Conservation (phyloP, 2,888 invertebrate genomes). For the Euproctis similis region DNA sequence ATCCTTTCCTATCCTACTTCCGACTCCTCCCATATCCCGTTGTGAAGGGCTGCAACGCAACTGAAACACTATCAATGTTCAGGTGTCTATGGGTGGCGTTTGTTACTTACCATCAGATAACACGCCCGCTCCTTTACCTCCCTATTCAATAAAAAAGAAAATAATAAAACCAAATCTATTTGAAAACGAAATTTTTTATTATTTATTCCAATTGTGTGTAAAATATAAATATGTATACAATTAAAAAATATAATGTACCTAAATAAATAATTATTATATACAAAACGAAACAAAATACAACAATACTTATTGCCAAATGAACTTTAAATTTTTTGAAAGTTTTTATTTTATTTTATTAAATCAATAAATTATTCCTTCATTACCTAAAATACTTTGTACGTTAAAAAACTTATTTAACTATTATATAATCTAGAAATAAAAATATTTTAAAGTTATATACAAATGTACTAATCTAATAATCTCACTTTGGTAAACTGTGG, state of each 20-base stretch:
- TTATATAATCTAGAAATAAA: constrained; percentile 18
- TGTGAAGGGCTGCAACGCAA: too few relatives aligned
- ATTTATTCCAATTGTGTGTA: constrained; percentile 56
- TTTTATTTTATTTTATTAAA: constrained; percentile 26
- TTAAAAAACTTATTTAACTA: constrained; percentile 34
- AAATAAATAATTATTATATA: constrained; percentile 56
- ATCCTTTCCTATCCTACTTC: too few relatives aligned
- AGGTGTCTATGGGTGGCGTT: too few relatives aligned
- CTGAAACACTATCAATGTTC: too few relatives aligned
- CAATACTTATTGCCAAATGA: constrained; percentile 47
- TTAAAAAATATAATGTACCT: constrained; percentile 55
- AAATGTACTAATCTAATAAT: constrained; percentile 64
- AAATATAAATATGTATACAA: constrained; percentile 73
- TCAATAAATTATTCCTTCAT: constrained; percentile 59
- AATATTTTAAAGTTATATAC: constrained; percentile 32
- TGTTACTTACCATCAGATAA: too few relatives aligned
- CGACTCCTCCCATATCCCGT: too few relatives aligned
- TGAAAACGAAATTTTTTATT: constrained; percentile 66
- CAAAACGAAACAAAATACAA: constrained; percentile 71
- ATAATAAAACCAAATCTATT: constrained; percentile 22
- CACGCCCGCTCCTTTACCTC: too few relatives aligned
- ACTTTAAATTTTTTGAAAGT: too few relatives aligned
- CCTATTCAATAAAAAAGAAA: too few relatives aligned
- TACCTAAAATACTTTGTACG: constrained; percentile 69
- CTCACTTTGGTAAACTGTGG: constrained; percentile 78